These are phyloP conservation scores for Temnothorax ravouxi DNA, from an alignment of 2,888 invertebrate species.

Conservation along the genomic window DNA sequence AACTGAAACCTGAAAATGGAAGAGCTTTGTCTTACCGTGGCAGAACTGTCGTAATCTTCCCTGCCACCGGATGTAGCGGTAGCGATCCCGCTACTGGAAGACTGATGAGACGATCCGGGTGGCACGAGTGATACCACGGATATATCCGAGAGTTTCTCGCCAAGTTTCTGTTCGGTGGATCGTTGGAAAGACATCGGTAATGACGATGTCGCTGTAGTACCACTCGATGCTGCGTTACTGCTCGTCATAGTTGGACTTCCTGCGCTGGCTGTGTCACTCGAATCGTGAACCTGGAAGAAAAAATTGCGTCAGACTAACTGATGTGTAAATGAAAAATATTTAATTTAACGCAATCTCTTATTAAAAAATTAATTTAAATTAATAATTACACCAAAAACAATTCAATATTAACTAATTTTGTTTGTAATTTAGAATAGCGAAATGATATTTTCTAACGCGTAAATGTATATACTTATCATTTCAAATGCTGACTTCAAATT, in stretches of 20 bases:
- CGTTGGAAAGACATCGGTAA: conserved; percentile 79
- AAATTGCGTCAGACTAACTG: not conserved
- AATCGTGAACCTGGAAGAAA: conserved; percentile 87
- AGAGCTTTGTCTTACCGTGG: conserved; percentile 86
- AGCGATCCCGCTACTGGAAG: conserved; percentile 78
- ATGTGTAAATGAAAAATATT: not conserved
- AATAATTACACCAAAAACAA: not conserved
- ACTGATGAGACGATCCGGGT: conserved; percentile 80
- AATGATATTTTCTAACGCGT: not conserved
- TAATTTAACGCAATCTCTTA: not conserved
- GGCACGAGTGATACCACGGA: conserved; percentile 81
- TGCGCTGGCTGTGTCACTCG: conserved; percentile 91
- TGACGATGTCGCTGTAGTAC: conserved; percentile 74
- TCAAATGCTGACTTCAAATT: not conserved
- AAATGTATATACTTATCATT: not conserved
- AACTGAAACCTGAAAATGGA: not conserved
- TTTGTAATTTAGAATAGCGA: not conserved
- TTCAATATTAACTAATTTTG: not conserved
- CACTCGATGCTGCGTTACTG: conserved; percentile 75
- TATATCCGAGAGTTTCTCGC: conserved; percentile 81
- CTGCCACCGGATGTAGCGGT: conserved; percentile 76
- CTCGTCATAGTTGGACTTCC: conserved; percentile 87
- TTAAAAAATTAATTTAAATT: not conserved
- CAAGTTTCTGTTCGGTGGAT: conserved; percentile 79
- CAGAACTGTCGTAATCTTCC: conserved; percentile 88